Base-by-base conservation (phyloP, 35 echinoderm and acorn worm genomes). In the Antedon bifida region DNA sequence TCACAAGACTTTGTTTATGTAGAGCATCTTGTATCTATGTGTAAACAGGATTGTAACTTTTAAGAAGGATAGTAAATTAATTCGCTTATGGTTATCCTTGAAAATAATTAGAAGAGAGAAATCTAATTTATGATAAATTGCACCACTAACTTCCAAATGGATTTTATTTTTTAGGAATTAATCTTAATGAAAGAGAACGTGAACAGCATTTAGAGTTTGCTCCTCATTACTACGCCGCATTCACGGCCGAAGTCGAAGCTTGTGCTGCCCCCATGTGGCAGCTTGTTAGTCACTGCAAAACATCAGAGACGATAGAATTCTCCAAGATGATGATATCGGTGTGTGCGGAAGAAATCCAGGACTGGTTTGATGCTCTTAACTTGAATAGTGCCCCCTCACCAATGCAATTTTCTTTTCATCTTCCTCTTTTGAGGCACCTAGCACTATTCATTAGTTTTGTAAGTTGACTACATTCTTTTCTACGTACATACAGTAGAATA, bases 211-310 rank as follows among this genome's bases (percentile, higher is more conserved):
- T 92, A 31, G 94, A 97, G 64, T 97, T 90, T 88, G 94, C 91
- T 51, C 91, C 90, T 34, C 86, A 88, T 32, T 81, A 88, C 12
- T 92, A 92, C 85, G 92, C 90, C 23, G 94, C 94, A 14, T 97
- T 97, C 85, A 88, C 87, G 55, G 87, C 94, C 10, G 94, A 97
- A 75, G 81, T 92, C 3, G 94, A 92, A 75, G 94, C 90, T 0
- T 97, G 90, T 88, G 90, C 90, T 92, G 90, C 94, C 34, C 94
- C 94, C 32, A 97, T 96, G 93, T 96, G 93, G 93, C 93, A 96
- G 80, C 84, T 96, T 36, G 82, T 82, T 17, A 78, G 84, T 14
- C 93, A 96, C 83, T 96, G 93, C 46, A 85, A 92, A 64, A 87
- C 88, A 35, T 73, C 74, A 42, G 93, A 77, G 32, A 79, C 87